Percentiles rank a stretch among this genome's conserved stretches.
phyloP scores from a whole-genome alignment of 2,888 invertebrate genomes.

The Leptinotarsa haldemani region DNA sequence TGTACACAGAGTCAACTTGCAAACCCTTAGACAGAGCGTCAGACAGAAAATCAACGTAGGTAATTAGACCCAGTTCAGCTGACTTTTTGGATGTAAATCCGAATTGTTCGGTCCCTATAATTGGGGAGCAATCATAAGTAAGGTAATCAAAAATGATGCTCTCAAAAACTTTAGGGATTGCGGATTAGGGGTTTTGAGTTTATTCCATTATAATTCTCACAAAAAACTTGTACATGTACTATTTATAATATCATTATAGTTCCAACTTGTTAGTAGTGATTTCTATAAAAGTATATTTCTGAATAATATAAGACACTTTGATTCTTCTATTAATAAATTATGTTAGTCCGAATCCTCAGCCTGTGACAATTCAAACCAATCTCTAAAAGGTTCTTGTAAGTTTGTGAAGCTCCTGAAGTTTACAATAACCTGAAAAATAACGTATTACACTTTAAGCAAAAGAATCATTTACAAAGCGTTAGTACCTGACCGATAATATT shows the following conservation, averaged over 20 bases:
- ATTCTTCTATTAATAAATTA: background rate
- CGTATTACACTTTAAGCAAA: background rate
- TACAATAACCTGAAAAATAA: conserved; percentile 71
- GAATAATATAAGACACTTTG: background rate
- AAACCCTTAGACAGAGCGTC: no score
- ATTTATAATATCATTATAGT: background rate
- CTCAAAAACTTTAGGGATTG: no score
- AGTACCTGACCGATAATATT: conserved; percentile 70
- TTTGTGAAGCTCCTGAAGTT: conserved; percentile 74
- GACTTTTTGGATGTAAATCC: no score
- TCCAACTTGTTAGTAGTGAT: background rate
- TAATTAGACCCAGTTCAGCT: no score
- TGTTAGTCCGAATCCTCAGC: conserved; percentile 51
- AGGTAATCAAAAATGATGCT: no score
- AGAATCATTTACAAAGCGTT: background rate
- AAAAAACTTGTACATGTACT: background rate
- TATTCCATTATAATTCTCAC: background rate
- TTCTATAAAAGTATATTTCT: background rate
- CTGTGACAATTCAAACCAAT: conserved; percentile 74
- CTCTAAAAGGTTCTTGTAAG: conserved; percentile 75
- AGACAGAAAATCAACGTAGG: no score
- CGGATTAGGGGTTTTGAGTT: no score
- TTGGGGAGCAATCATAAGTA: no score
- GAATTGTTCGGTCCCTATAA: no score
- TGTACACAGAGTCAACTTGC: no score